Percentiles rank a stretch among this genome's conserved stretches.
Conservation (phyloP, 2,797 vertebrate genomes). For the Halcyon leucocephala region DNA sequence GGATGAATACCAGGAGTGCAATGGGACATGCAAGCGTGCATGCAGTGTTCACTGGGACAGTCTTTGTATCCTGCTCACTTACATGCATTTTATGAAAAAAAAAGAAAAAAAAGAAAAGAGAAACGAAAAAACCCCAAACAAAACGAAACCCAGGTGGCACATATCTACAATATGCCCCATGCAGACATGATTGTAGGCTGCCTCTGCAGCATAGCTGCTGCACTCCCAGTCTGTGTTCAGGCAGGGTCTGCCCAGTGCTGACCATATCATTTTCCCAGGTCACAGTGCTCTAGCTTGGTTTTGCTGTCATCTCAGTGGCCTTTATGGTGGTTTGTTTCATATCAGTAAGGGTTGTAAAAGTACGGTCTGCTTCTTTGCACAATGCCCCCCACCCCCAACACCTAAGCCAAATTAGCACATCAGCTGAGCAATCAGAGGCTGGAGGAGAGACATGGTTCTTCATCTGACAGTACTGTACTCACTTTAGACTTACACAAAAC, state of each 20-base stretch:
- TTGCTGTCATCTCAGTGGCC: background rate
- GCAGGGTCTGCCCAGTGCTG: background rate
- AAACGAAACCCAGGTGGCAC: background rate
- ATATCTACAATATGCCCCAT: accelerated
- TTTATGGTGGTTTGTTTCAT: background rate
- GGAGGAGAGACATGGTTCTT: background rate
- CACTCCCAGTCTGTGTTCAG: background rate
- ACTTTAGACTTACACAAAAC: background rate
- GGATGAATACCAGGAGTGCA: background rate
- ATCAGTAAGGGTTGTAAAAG: background rate
- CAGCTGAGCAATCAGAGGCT: background rate
- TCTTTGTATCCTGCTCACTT: background rate
- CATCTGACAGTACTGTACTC: background rate
- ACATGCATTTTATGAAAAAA: background rate
- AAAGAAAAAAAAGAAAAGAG: too few species aligned
- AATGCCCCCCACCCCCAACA: background rate
- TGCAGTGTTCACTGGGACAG: accelerated
- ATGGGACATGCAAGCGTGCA: background rate
- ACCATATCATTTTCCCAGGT: background rate
- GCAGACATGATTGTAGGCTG: background rate
- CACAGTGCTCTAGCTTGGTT: background rate
- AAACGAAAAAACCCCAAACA: background rate
- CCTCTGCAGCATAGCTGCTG: background rate
- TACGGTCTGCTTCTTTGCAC: background rate
- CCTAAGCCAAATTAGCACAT: background rate